Evolutionary conservation across 35 echinoderm and acorn worm species (phyloP), one percentile per base, ranked within the genome.

Genomic region (Eucidaris tribuloides): DNA sequence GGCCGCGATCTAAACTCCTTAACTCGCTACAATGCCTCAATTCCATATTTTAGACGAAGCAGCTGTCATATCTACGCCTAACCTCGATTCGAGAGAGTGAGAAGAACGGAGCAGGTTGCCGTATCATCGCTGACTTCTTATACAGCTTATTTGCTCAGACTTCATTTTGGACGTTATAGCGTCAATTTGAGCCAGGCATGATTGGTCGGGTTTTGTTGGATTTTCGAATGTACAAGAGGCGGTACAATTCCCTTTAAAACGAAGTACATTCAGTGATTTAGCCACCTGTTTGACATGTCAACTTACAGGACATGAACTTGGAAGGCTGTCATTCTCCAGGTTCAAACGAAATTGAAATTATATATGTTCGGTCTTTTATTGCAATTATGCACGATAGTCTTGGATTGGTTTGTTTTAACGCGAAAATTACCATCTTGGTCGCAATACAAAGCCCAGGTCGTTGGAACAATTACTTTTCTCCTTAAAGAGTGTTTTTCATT

Each of bases 11-110:
- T 40, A 33, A 27, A 1, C 24, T 33, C 65, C 40, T 15, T 36
- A 71, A 71, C 37, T 36, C 65, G 7, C 68, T 23, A 42, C 22
- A 44, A 42, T 18, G 13, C 37, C 68, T 22, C 68, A 36, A 44
- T 74, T 74, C 44, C 68, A 74, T 74, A 74, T 74, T 74, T 74
- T 74, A 74, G 68, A 74, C 37, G 36, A 24, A 74, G 22, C 68
- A 74, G 37, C 68, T 74, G 68, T 74, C 41, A 74, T 38, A 42
- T 6, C 25, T 34, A 32, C 61, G 22, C 61, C 30, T 15, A 52
- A 52, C 48, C 48, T n/a, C 9, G 48, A 9, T n/a, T n/a, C 9
- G 48, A 52, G 48, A 9, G 68, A 22, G 28, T 35, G 68, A 40
- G 44, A 74, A 42, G 38, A 42, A 42, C 38, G 44, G 68, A 64